These are phyloP conservation scores for Cavia porcellus DNA, from an alignment of 2,113 vertebrate species.

Conservation along the genomic window DNA sequence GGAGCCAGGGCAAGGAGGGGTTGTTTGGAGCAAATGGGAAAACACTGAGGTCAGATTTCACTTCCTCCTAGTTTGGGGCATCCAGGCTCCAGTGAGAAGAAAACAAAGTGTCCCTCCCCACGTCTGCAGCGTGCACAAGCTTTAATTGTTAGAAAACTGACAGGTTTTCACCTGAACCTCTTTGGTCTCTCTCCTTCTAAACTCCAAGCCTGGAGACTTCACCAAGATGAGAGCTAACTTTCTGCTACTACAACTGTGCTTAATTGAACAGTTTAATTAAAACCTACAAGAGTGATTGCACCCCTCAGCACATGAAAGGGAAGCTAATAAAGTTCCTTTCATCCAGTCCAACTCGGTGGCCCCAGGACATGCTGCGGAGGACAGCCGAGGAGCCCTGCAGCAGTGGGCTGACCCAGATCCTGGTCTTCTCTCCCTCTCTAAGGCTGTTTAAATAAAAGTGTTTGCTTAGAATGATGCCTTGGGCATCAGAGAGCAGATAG, in stretches of 20 bases:
- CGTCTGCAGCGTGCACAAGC: background rate
- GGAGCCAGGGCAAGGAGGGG: rapidly evolving
- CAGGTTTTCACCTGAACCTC: background rate
- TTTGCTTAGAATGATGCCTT: background rate
- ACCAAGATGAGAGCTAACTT: constrained; percentile 73
- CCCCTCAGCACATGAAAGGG: constrained; percentile 80
- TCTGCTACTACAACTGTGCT: constrained; percentile 80
- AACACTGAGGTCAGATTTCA: background rate
- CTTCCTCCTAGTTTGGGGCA: background rate
- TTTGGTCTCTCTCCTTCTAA: background rate
- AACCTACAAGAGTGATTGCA: constrained; percentile 87
- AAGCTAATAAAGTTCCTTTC: constrained; percentile 83
- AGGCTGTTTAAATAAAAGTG: background rate
- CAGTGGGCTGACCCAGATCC: rapidly evolving
- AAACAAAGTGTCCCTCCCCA: background rate
- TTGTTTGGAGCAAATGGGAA: background rate
- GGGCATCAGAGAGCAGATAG: background rate
- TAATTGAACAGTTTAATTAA: constrained; percentile 91
- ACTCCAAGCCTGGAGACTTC: constrained; percentile 31
- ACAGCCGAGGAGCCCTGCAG: background rate
- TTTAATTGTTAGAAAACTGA: background rate
- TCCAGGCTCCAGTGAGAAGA: background rate
- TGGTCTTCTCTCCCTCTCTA: background rate
- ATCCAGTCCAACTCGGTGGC: background rate
- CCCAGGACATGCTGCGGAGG: constrained; percentile 66